Evolutionary conservation across 2,113 vertebrate genomes (phyloP), one percentile per base, ranked within the genome.

Genomic region (Cranoglanis bouderius): DNA sequence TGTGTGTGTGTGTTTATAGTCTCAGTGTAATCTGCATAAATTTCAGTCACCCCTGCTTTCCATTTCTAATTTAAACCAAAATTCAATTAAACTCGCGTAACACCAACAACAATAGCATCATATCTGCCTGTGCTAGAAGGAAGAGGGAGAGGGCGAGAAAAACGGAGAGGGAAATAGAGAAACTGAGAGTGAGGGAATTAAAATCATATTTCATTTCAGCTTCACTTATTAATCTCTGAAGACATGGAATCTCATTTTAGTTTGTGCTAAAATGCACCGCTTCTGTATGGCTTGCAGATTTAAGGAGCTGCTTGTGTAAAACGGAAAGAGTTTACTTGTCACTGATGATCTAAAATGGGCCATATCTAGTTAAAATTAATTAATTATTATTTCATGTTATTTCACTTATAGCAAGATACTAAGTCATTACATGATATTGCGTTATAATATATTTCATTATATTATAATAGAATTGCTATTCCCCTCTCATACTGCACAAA

Each of bases 71-170:
- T 82, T 72, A n/a, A 86, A 84, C 29, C 78, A 35, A 87, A 90
- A 90, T 88, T 90, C 43, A 91, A 89, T 90, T 87, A 88, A 89
- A 78, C 19, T 83, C 59, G 46, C 86, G 63, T 88, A 88, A 91
- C 84, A 88, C 88, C 70, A 85, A 87, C 24, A 92, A 89, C 80
- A 89, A 89, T 72, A 70, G 61, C 88, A 84, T 88, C 51, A 67
- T 85, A 91, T 89, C 87, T 82, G 53, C 2, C 55, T n/a, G 49
- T 70, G 61, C 77, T 89, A 40, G 78, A 80, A 43, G 82, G 63
- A 53, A 38, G 51, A 85, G 53, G 59, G 86, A 29, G 78, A 18
- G 77, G 5, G 40, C 0, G 49, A n/a, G 16, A 81, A 53, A 51
- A n/a, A 81, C 29, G 83, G 84, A 46, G 49, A 21, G 7, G 72